Evolutionary conservation across 2,113 vertebrate genomes (phyloP).

Genomic region (Odocoileus virginianus): DNA sequence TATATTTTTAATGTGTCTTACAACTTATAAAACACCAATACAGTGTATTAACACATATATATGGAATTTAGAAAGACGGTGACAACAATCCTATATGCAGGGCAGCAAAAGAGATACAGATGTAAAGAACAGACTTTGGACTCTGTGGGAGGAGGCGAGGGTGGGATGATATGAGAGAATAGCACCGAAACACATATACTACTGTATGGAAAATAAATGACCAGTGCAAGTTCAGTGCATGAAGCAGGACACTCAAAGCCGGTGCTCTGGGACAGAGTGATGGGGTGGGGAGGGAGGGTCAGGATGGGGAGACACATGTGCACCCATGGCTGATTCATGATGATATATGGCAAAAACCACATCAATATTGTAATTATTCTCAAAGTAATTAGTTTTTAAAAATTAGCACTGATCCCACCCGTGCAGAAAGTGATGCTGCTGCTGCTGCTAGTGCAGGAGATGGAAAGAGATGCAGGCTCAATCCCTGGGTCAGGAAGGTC

Average conservation of each 20-base stretch:
- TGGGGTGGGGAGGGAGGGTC: not conserved
- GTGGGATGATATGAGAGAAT: not conserved
- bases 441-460: not conserved
- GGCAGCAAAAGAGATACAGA: not conserved
- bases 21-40: not conserved
- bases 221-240: not conserved
- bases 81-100: not conserved
- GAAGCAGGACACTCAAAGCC: not conserved
- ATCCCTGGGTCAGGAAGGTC: not conserved
- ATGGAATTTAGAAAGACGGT: not conserved
- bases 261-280: not conserved
- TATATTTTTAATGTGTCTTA: not conserved
- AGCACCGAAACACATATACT: not conserved
- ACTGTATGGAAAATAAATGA: not conserved
- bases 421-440: not conserved
- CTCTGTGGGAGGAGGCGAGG: not conserved
- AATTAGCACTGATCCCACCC: not conserved
- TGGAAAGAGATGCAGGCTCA: accelerated
- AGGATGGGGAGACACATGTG: not conserved
- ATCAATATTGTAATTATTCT: not conserved
- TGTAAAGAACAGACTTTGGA: not conserved
- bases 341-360: not conserved
- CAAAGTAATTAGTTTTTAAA: not conserved
- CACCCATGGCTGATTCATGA: not conserved
- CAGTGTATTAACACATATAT: not conserved